These are phyloP conservation scores for Cyphomyrus plagiostoma DNA, from an alignment of 2,113 vertebrate genomes.

Conservation along the genomic window DNA sequence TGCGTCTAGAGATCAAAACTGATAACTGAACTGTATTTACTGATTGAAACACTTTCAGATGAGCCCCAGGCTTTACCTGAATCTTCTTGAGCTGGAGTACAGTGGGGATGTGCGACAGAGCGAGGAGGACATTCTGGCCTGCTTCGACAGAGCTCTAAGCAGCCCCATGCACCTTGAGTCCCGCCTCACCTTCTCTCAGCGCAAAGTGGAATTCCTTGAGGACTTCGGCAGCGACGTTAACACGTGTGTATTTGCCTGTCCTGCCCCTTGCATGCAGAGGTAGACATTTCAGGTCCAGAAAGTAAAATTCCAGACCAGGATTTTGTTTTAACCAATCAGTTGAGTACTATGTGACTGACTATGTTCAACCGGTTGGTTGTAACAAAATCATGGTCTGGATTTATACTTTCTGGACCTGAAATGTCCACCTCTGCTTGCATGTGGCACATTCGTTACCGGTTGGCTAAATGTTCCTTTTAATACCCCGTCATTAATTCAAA, in stretches of 20 bases:
- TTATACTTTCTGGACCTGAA: no score
- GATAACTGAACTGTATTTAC: background rate
- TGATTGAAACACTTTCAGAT: slow-evolving; percentile 56
- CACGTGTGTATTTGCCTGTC: slow-evolving; percentile 60
- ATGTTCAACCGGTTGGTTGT: no score
- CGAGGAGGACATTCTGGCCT: slow-evolving; percentile 80
- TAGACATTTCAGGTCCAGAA: no score
- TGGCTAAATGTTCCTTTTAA: background rate
- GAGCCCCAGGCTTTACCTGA: slow-evolving; percentile 87
- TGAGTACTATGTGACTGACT: no score
- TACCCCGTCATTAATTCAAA: background rate
- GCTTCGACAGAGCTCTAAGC: slow-evolving; percentile 81
- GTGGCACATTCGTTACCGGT: background rate
- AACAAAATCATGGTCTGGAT: no score
- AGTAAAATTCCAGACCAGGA: no score
- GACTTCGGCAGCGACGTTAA: slow-evolving; percentile 95
- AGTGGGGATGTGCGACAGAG: slow-evolving; percentile 84
- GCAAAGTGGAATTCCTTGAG: slow-evolving; percentile 96
- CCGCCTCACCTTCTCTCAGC: slow-evolving; percentile 84
- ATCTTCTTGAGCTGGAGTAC: slow-evolving; percentile 92
- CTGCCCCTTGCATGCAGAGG: no score
- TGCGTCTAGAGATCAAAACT: background rate
- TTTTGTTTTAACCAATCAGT: no score
- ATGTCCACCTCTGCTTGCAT: no score
- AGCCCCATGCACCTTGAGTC: slow-evolving; percentile 79